A percentile compares a stretch with the other conserved stretches of the same genome.
Conservation (phyloP, 2,113 vertebrate species). For the Varanus komodoensis region DNA sequence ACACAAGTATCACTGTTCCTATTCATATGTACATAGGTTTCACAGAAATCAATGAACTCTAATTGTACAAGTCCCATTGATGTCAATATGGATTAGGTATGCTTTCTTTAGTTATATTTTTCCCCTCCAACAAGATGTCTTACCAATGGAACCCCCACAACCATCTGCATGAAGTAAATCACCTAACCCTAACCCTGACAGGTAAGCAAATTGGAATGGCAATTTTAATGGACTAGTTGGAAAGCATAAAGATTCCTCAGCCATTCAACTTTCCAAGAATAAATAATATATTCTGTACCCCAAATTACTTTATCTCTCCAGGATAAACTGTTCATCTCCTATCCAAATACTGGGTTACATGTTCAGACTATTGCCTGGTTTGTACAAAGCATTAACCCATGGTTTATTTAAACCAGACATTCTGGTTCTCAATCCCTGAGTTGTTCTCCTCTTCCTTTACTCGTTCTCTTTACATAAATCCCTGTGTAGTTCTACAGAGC, state of each 20-base stretch:
- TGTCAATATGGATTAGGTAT: neutral
- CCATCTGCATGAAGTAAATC: neutral
- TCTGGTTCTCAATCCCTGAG: too few species aligned
- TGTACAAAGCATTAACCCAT: too few species aligned
- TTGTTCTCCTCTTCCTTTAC: too few species aligned
- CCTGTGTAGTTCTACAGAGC: too few species aligned
- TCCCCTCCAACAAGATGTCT: neutral
- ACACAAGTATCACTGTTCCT: neutral
- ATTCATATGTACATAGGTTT: neutral
- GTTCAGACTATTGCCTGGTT: neutral
- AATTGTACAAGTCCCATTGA: neutral
- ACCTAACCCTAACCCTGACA: neutral
- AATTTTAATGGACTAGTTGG: neutral
- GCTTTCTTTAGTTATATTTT: neutral
- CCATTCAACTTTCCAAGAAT: neutral
- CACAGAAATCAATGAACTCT: neutral
- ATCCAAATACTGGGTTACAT: neutral
- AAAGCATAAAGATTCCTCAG: slow-evolving; percentile 6
- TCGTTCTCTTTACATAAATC: too few species aligned
- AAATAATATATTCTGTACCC: neutral
- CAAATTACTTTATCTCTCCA: slow-evolving; percentile 18
- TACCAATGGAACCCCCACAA: neutral
- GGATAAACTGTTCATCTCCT: slow-evolving; percentile 19
- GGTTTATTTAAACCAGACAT: too few species aligned
- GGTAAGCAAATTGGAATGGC: neutral